Evolutionary conservation across 2,888 invertebrate species (phyloP).

Genomic region (Acronicta leporina): DNA sequence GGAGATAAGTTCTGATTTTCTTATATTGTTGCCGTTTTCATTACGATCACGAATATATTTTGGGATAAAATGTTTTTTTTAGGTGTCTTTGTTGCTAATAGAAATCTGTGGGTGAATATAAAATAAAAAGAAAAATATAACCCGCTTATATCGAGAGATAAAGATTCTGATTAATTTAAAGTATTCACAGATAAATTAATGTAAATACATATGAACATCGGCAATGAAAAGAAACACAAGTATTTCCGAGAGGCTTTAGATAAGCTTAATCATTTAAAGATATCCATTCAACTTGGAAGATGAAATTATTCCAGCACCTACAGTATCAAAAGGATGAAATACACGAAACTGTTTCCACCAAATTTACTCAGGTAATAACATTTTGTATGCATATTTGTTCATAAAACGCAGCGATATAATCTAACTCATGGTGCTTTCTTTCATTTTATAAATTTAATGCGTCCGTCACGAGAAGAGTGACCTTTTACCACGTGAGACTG

Average conservation of each 20-base stretch:
- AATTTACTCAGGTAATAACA: constrained; percentile 25
- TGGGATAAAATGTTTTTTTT: constrained; percentile 32
- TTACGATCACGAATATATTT: constrained; percentile 51
- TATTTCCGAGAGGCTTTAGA: not conserved
- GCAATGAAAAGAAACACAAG: too few species aligned
- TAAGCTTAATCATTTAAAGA: too few species aligned
- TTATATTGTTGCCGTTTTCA: constrained; percentile 55
- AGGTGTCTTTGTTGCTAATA: constrained; percentile 6
- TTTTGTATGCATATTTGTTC: constrained; percentile 26
- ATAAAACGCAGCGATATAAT: constrained; percentile 45
- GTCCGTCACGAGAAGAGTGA: constrained; percentile 75
- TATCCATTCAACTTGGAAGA: not conserved
- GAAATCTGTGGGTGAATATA: not conserved
- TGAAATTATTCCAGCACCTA: constrained; percentile 6
- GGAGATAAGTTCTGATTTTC: constrained; percentile 76
- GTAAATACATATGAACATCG: too few species aligned
- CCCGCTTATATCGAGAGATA: too few species aligned
- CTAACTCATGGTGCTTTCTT: constrained; percentile 47
- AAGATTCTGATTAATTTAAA: too few species aligned
- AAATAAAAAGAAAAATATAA: not conserved
- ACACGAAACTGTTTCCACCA: constrained; percentile 16
- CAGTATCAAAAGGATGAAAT: not conserved
- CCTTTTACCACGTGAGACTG: constrained; percentile 76
- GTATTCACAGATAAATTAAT: too few species aligned
- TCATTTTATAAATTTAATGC: constrained; percentile 75